Conservation (phyloP, 2,113 vertebrate genomes). For the Typhlomys cinereus region DNA sequence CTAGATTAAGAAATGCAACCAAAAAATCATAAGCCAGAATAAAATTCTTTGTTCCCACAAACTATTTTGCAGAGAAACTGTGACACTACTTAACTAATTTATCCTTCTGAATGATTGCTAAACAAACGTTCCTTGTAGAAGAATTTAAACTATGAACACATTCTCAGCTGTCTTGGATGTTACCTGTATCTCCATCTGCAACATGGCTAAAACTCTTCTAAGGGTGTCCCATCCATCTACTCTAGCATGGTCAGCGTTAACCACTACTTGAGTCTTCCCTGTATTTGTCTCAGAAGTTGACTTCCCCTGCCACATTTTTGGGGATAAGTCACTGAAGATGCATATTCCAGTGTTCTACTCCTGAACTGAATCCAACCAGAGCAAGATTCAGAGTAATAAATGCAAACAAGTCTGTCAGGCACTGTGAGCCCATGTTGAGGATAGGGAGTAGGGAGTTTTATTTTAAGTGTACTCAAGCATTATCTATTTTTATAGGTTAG, state of each 20-base stretch:
- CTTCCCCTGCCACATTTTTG: neutral
- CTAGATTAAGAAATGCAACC: too few species aligned
- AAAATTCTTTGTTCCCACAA: too few species aligned
- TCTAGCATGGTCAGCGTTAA: too few species aligned
- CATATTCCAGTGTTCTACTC: neutral
- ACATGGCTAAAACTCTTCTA: neutral
- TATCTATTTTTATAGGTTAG: neutral
- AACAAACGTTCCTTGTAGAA: neutral
- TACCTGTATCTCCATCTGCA: neutral
- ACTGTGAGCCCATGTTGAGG: neutral
- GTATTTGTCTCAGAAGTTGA: neutral
- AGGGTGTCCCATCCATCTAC: accelerated
- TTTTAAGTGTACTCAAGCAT: neutral
- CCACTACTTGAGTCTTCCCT: neutral
- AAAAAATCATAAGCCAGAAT: too few species aligned
- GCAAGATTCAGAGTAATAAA: neutral
- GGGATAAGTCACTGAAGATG: neutral
- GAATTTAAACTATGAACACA: neutral
- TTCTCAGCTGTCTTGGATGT: neutral
- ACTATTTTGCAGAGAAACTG: too few species aligned
- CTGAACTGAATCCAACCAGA: neutral
- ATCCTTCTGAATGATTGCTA: neutral
- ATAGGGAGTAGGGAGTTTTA: neutral
- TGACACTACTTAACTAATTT: too few species aligned
- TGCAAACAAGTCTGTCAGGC: neutral